These are phyloP conservation scores for Hanleya hanleyi DNA, from an alignment of 2,888 invertebrate genomes.

Conservation along the genomic window DNA sequence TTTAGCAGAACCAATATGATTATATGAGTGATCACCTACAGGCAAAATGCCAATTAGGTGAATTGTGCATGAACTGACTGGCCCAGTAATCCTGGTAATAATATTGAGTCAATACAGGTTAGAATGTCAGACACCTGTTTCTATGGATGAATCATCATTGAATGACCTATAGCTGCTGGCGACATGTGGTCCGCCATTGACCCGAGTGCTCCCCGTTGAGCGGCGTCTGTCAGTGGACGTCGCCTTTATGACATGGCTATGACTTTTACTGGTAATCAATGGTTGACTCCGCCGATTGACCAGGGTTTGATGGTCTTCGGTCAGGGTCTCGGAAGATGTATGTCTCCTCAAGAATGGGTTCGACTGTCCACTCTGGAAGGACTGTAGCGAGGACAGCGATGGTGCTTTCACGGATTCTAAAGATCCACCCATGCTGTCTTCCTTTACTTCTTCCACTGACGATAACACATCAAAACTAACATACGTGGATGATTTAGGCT, in stretches of 20 bases:
- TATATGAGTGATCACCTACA: too few relatives aligned
- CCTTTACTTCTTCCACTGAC: slow-evolving; percentile 58
- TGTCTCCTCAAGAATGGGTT: not conserved
- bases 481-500: slow-evolving; percentile 57
- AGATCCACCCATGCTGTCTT: slow-evolving; percentile 47
- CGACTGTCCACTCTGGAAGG: slow-evolving; percentile 1
- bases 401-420: slow-evolving; percentile 48
- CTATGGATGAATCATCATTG: not conserved
- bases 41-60: too few relatives aligned
- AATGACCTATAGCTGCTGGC: not conserved
- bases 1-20: too few relatives aligned
- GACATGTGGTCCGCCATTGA: not conserved
- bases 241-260: not conserved
- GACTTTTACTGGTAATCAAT: not conserved
- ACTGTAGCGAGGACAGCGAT: slow-evolving; percentile 36
- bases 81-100: too few relatives aligned
- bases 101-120: too few relatives aligned
- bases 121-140: not conserved
- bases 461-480: slow-evolving; percentile 57
- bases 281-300: not conserved
- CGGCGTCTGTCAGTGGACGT: not conserved
- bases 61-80: too few relatives aligned
- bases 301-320: not conserved
- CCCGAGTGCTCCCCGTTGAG: not conserved
- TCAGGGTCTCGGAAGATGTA: not conserved